Evolutionary conservation across 2,797 vertebrate species (phyloP), one percentile per base, ranked within the genome.

Genomic region (Oceanodroma leucorhoa): DNA sequence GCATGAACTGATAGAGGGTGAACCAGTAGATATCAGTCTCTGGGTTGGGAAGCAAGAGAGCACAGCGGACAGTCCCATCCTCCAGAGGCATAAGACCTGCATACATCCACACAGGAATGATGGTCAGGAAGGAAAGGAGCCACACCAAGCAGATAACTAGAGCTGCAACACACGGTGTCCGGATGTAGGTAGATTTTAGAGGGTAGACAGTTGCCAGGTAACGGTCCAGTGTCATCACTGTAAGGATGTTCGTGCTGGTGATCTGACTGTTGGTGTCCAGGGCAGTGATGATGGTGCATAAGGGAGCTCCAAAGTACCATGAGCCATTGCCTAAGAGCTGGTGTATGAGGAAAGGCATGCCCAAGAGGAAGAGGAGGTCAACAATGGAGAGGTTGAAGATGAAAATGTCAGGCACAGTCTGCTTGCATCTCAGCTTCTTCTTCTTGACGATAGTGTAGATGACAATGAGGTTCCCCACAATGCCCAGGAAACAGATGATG

Each of bases 261-360:
- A 99, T 98, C 95, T 99, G 99, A 92, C 98, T 99, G 95, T 99
- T 98, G n/a, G 98, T 98, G 97, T 99, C 98, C 12, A 99, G 96
- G 3, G 98, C 98, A 0, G 98, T 99, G 96, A 99, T 99, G 89
- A 99, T 97, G 2, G 98, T 99, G 88, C 99, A 99, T 85, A 99
- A 97, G 5, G 97, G 66, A 12, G 98, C 98, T 12, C 98, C 98
- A 22, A 99, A 99, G 88, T 98, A 98, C 98, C 98, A 99, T 0
- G 98, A 98, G 14, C 99, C 98, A 0, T 99, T 98, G 61, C 98
- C 98, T 64, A 99, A 95, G 95, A 99, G 98, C 96, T 99, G 99
- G 89, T 99, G 98, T 96, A 99, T 99, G 77, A 99, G 98, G 89
- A 99, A 99, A 2, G 99, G 99, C 99, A 99, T 99, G 48, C 98